A percentile compares a stretch with the other conserved stretches of the same genome.
These are phyloP conservation scores for Misgurnus mizolepis DNA, from an alignment of 2,113 vertebrate species.

Conservation along the genomic window DNA sequence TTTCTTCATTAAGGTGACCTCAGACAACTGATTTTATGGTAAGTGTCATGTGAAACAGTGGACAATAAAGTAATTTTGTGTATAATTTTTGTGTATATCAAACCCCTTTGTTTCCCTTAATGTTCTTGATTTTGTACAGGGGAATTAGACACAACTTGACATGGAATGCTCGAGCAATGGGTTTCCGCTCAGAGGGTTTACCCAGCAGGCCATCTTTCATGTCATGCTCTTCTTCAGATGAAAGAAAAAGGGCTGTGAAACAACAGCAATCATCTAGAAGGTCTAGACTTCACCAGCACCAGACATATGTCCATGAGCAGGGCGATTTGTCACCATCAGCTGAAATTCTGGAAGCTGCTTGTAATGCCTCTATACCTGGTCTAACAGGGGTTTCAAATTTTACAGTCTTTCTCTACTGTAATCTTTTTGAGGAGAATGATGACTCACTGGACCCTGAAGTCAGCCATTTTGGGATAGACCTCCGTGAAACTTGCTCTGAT, in stretches of 20 bases:
- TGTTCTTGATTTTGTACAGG: slow-evolving; percentile 65
- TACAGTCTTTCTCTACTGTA: slow-evolving; percentile 85
- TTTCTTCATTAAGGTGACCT: slow-evolving; percentile 77
- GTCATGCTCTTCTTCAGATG: slow-evolving; percentile 70
- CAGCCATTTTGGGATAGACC: slow-evolving; percentile 67
- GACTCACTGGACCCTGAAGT: slow-evolving; percentile 60
- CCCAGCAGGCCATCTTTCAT: slow-evolving; percentile 77
- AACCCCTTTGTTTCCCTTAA: background rate
- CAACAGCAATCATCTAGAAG: slow-evolving; percentile 22
- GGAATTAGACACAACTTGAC: slow-evolving; percentile 84
- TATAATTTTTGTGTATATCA: background rate
- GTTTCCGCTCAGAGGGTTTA: slow-evolving; percentile 73
- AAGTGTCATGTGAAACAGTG: slow-evolving; percentile 57
- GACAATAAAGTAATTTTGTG: background rate
- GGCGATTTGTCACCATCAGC: slow-evolving; percentile 56
- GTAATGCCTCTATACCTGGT: slow-evolving; percentile 76
- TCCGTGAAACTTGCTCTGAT: slow-evolving; percentile 77
- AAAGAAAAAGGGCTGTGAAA: background rate
- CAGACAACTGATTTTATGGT: slow-evolving; percentile 86
- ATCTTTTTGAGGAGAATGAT: slow-evolving; percentile 72
- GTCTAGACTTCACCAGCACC: slow-evolving; percentile 43
- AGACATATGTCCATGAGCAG: slow-evolving; percentile 28
- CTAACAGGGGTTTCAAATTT: slow-evolving; percentile 84
- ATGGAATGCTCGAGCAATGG: slow-evolving; percentile 82
- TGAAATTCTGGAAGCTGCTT: slow-evolving; percentile 81